Evolutionary conservation across 2,797 vertebrate species (phyloP), one percentile per base, ranked within the genome.

Genomic region (Crossoptilon crossoptilon): DNA sequence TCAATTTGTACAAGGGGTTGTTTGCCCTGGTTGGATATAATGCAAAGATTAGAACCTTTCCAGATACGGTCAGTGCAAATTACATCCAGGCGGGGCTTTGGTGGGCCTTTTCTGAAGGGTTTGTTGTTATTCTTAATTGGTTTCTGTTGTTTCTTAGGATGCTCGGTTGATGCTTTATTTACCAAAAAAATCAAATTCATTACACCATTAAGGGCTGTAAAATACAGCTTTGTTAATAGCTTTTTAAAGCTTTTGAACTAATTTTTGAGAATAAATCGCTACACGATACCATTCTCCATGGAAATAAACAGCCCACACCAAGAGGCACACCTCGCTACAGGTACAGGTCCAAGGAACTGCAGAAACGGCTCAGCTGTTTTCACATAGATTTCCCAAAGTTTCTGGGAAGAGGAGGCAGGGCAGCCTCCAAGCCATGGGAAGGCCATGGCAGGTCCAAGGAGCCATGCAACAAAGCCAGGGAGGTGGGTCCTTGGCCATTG

Each of bases 261-360:
- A 60, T 66, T 93, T 84, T 48, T 7, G 11, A 55, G n/a, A 53
- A 19, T 51, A 67, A 81, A 64, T 75, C 67, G 29, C 10, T 35
- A 67, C 84, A 44, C 13, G 60, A 23, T 10, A 27, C 0, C 1
- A 9, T 74, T 71, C 10, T 67, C 46, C 31, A 2, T 43, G 62
- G 69, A 75, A 85, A 74, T 27, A 67, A 27, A 37, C 3, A 15
- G 23, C 1, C 11, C 63, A 44, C 14, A 83, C 19, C 2, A 21
- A 44, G 62, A n/a, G 29, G 10, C 5, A 1, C 60, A 41, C 43
- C 58, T 49, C 39, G 37, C 24, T 84, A n/a, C 60, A 68, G 53
- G 33, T 22, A 49, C 0, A 0, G 70, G 17, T n/a, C n/a, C 8
- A 6, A 63, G 43, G 26, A 11, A 81, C 27, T 23, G 4, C 35